These are phyloP conservation scores for Scleropages formosus DNA, from an alignment of 2,797 vertebrate genomes.

Conservation along the genomic window DNA sequence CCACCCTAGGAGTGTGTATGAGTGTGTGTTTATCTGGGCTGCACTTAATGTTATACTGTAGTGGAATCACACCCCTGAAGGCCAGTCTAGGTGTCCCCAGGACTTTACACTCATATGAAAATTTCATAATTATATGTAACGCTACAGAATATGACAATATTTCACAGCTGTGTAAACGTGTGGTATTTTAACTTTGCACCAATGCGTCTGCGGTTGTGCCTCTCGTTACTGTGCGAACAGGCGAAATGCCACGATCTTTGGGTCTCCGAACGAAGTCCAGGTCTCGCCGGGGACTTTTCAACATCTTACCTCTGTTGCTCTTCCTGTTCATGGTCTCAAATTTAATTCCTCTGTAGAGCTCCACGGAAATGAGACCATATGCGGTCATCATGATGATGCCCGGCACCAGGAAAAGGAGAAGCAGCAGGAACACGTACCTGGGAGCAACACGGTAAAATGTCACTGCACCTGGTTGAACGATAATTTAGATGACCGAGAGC, in stretches of 20 bases:
- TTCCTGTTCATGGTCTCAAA: slow-evolving; percentile 83
- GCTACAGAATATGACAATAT: no score
- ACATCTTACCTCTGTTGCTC: slow-evolving; percentile 74
- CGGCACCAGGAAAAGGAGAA: slow-evolving; percentile 91
- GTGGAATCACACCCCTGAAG: no score
- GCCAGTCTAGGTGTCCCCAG: no score
- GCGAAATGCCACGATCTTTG: slow-evolving; percentile 1
- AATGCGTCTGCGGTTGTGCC: not conserved
- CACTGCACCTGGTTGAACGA: no score
- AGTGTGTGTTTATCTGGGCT: not conserved
- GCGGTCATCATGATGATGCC: slow-evolving; percentile 92
- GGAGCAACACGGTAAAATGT: slow-evolving; percentile 7
- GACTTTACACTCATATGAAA: no score
- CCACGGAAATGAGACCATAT: slow-evolving; percentile 89
- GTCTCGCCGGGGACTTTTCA: not conserved
- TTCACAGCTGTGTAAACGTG: no score
- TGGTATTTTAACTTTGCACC: not conserved
- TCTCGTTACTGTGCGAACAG: not conserved
- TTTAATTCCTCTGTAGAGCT: slow-evolving; percentile 90
- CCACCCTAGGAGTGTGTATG: not conserved
- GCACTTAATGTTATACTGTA: no score
- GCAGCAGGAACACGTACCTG: slow-evolving; percentile 88
- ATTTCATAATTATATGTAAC: no score
- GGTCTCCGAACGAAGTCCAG: not conserved
- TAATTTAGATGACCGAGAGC: no score